These are phyloP conservation scores for Podarcis raffonei DNA, from an alignment of 2,113 vertebrate species.

Conservation along the genomic window DNA sequence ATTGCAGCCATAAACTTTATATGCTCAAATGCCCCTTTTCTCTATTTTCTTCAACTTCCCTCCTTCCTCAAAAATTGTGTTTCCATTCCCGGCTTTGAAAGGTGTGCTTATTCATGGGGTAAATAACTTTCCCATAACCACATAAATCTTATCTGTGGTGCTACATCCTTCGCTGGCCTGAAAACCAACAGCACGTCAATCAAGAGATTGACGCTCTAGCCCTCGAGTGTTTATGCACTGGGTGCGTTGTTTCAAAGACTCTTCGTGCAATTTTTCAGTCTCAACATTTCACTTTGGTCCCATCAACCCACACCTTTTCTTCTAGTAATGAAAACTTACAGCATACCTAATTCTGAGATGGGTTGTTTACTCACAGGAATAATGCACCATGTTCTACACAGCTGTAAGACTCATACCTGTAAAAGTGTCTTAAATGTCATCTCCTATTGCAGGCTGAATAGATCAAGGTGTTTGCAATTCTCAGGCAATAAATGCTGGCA, in stretches of 20 bases:
- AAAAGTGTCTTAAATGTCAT: neutral
- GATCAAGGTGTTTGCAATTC: neutral
- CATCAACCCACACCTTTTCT: slow-evolving; percentile 13
- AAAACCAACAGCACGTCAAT: slow-evolving; percentile 40
- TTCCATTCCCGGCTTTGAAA: slow-evolving; percentile 52
- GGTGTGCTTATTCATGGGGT: slow-evolving; percentile 43
- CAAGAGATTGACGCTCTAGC: slow-evolving; percentile 30
- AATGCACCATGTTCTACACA: neutral
- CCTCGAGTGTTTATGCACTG: slow-evolving; percentile 9
- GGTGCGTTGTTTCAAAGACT: slow-evolving; percentile 4
- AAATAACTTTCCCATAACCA: slow-evolving; percentile 60
- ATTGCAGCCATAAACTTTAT: neutral
- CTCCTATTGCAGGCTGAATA: neutral
- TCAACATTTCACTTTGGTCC: slow-evolving; percentile 23
- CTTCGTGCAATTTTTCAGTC: slow-evolving; percentile 20
- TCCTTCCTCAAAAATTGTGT: slow-evolving; percentile 28
- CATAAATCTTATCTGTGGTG: slow-evolving; percentile 45
- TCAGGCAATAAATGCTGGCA: neutral
- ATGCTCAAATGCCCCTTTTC: neutral
- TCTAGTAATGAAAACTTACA: slow-evolving; percentile 21
- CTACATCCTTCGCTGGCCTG: slow-evolving; percentile 38
- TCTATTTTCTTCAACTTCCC: neutral
- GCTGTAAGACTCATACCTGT: neutral
- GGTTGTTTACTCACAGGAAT: neutral
- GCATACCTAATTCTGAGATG: neutral